A percentile compares a stretch with the other conserved stretches of the same genome.
Evolutionary conservation across 2,797 vertebrate species (phyloP).

Genomic region (Anguilla anguilla): DNA sequence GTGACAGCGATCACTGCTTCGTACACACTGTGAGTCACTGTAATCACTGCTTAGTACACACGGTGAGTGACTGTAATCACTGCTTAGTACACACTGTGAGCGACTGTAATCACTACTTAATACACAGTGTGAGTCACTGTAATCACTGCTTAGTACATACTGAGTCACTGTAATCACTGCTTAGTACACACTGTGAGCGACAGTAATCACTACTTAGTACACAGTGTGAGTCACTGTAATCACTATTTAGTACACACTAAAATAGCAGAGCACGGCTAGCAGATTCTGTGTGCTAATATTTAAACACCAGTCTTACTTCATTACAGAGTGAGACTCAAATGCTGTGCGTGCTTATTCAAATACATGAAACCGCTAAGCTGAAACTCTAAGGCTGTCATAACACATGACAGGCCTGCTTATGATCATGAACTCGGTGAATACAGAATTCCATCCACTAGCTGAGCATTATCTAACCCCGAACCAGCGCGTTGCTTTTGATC

Average conservation of each 20-base stretch:
- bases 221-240: neutral
- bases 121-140: conserved; percentile 55
- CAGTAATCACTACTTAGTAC: neutral
- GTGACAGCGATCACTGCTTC: conserved; percentile 44
- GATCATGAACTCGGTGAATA: neutral
- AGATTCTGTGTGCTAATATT: neutral
- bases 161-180: neutral
- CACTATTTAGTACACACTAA: neutral
- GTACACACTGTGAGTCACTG: conserved; percentile 43
- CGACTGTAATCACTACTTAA: conserved; percentile 77
- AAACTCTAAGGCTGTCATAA: neutral
- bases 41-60: conserved; percentile 35
- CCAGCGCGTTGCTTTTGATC: neutral
- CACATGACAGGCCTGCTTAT: neutral
- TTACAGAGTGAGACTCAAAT: too few species aligned
- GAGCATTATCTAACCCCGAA: neutral
- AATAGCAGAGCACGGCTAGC: neutral
- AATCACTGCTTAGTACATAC: neutral
- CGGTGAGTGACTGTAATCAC: conserved; percentile 55
- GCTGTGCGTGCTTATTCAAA: too few species aligned
- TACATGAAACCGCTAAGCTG: too few species aligned
- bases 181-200: neutral
- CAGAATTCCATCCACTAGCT: neutral
- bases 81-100: conserved; percentile 74
- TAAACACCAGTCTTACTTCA: neutral